These are phyloP conservation scores for Mycteria americana DNA, from an alignment of 2,797 vertebrate species.

Conservation along the genomic window DNA sequence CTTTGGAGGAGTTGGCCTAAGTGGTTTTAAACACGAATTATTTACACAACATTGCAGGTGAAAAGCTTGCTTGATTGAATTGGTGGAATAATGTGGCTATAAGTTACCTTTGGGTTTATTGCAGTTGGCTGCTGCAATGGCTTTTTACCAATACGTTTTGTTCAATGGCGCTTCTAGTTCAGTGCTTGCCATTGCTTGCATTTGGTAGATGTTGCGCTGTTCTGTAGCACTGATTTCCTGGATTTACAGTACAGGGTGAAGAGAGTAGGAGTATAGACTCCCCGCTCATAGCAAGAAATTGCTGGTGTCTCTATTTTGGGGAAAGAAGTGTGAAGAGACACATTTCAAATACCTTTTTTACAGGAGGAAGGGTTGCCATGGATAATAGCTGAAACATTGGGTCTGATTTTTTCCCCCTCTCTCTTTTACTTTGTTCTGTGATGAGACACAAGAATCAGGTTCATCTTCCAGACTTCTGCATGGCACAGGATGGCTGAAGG, in stretches of 20 bases:
- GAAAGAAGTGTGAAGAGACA: background rate
- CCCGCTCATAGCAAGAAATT: background rate
- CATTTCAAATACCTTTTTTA: background rate
- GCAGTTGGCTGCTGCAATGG: background rate
- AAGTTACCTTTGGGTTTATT: constrained; percentile 16
- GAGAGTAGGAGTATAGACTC: background rate
- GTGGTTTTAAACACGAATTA: background rate
- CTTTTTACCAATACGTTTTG: background rate
- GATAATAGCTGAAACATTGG: background rate
- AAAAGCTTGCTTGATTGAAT: background rate
- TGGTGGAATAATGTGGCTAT: background rate
- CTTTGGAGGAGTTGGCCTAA: background rate
- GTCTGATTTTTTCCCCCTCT: background rate
- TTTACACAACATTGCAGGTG: background rate
- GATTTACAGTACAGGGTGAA: background rate
- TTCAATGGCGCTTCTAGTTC: background rate
- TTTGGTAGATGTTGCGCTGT: background rate
- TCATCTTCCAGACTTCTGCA: background rate
- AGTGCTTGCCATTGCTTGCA: background rate
- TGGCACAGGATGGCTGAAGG: background rate
- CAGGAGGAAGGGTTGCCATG: background rate
- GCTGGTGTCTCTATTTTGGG: background rate
- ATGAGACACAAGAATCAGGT: background rate
- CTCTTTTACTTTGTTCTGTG: background rate
- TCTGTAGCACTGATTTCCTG: background rate